Base-by-base conservation (phyloP, 2,888 invertebrate species). In the Trachelus troglodyta region DNA sequence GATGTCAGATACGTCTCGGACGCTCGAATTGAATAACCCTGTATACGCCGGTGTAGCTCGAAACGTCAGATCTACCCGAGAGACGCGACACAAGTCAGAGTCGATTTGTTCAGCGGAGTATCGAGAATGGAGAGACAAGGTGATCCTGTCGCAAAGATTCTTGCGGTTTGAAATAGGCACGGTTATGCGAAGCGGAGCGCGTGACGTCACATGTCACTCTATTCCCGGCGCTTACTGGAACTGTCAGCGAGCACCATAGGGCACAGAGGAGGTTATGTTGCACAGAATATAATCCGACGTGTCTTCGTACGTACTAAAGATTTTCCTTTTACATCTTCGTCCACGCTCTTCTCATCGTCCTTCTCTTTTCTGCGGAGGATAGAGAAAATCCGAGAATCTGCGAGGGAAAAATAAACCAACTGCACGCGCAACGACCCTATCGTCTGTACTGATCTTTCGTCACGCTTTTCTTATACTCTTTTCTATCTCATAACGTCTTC, bases 81-180 rank as follows among this genome's bases (percentile, higher is more conserved):
- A 23, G 56, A 56, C 56, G 56, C 56, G 56, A 23, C 56, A 9
- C 75, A 69, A 81, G 80, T 84, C 83, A 84, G 82, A 83, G 81
- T 78, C 81, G 84, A 84, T 84, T 84, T 84, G 81, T 83, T 79
- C 83, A 81, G 23, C 9, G 83, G 75, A 75, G 34, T 83, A 83
- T 83, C 81, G 74, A 79, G 83, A 83, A 83, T 78, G 83, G 79
- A 81, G 83, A 81, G 56, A 56, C 56, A 56, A 56, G 56, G 56
- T 56, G 56, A 56, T 56, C 23, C 23, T 23, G 56, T 56, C 56
- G 56, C 23, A 56, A 56, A 23, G 56, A 56, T 56, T 81, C 81
- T 78, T 81, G 84, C 76, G 84, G 84, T 81, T 73, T 73, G 35
- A 74, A 56, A 56, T 35, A 74, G 79, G 81, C 84, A 82, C 81